These are phyloP conservation scores for Drosophila pruinosa DNA, from an alignment of 1,140 invertebrate species.

Conservation along the genomic window DNA sequence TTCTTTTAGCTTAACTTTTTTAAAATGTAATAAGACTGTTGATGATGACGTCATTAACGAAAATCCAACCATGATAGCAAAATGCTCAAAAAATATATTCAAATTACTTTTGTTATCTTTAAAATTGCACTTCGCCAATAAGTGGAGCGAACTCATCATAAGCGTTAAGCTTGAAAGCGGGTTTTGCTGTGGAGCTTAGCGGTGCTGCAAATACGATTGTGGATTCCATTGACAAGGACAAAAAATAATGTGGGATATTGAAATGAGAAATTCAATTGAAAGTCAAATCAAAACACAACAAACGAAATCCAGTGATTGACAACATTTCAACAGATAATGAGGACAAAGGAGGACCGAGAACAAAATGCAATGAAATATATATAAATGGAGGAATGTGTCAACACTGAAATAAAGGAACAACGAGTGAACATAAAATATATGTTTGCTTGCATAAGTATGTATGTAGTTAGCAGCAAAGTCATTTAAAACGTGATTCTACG, in stretches of 20 bases:
- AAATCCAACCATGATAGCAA: slow-evolving; percentile 53
- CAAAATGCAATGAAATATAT: not conserved
- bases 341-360: slow-evolving; percentile 25
- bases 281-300: slow-evolving; percentile 77
- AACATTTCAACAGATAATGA: slow-evolving; percentile 77
- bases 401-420: slow-evolving; percentile 17
- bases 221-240: slow-evolving; percentile 22
- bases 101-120: slow-evolving; percentile 80
- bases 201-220: not conserved
- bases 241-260: slow-evolving; percentile 59
- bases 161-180: slow-evolving; percentile 43
- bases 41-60: slow-evolving; percentile 77
- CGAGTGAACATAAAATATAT: slow-evolving; percentile 17
- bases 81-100: slow-evolving; percentile 55
- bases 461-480: slow-evolving; percentile 12
- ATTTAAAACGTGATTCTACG: slow-evolving; percentile 45
- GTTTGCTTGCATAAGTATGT: not conserved
- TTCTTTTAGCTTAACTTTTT: slow-evolving; percentile 60
- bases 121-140: slow-evolving; percentile 73
- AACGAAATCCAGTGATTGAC: slow-evolving; percentile 76
- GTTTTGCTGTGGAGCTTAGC: slow-evolving; percentile 34
- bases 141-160: slow-evolving; percentile 59
- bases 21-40: slow-evolving; percentile 77
- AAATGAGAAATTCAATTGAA: slow-evolving; percentile 77
- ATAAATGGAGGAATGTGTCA: slow-evolving; percentile 18